Evolutionary conservation across 2,113 vertebrate genomes (phyloP).

Genomic region (Macrotus californicus): DNA sequence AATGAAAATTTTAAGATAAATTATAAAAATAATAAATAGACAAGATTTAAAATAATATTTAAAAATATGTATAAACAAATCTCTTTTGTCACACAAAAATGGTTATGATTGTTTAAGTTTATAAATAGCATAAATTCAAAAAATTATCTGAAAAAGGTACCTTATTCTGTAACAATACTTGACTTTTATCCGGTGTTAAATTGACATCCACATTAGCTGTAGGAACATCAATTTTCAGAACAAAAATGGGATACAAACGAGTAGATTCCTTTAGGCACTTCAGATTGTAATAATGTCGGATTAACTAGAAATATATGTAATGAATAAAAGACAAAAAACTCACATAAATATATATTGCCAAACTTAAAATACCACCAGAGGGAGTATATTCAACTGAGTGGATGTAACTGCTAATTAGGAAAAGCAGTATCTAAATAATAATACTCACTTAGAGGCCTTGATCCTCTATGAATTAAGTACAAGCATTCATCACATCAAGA

Average conservation of each 20-base stretch:
- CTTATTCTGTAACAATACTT: slow-evolving; percentile 95
- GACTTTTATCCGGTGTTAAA: slow-evolving; percentile 94
- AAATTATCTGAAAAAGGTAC: slow-evolving; percentile 76
- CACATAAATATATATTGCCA: slow-evolving; percentile 12
- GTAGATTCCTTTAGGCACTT: slow-evolving; percentile 80
- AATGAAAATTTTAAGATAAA: slow-evolving; percentile 52
- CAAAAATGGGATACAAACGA: slow-evolving; percentile 86
- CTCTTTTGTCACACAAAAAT: background rate
- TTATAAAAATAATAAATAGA: background rate
- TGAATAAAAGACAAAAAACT: slow-evolving; percentile 45
- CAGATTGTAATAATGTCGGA: slow-evolving; percentile 86
- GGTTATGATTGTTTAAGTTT: background rate
- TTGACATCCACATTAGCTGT: slow-evolving; percentile 91
- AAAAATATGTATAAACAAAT: slow-evolving; percentile 11
- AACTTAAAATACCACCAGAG: slow-evolving; percentile 4
- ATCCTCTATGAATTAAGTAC: background rate
- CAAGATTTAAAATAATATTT: background rate
- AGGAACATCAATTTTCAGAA: slow-evolving; percentile 89
- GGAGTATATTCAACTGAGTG: background rate
- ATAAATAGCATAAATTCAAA: slow-evolving; percentile 28
- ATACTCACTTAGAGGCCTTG: background rate
- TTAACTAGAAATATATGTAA: slow-evolving; percentile 79
- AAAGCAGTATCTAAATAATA: background rate
- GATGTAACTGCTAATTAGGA: background rate
- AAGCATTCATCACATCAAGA: background rate